Percentiles rank a stretch among this genome's conserved stretches.
phyloP scores from a whole-genome alignment of 2,797 vertebrate genomes.

The Cryptoprocta ferox region DNA sequence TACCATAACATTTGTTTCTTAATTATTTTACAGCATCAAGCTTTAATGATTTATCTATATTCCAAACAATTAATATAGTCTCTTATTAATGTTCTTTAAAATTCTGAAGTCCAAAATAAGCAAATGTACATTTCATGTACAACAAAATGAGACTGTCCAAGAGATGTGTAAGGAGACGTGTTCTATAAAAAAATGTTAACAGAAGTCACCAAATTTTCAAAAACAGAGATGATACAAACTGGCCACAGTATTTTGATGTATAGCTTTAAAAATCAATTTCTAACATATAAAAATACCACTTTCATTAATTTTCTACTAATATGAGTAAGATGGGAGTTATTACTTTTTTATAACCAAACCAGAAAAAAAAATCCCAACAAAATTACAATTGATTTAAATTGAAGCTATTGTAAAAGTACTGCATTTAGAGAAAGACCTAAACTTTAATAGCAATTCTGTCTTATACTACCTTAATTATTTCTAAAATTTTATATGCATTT shows the following conservation, averaged over 20 bases:
- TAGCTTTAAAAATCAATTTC: conserved; percentile 1
- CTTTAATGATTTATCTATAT: conserved; percentile 64
- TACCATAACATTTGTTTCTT: conserved; percentile 56
- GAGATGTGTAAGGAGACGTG: not conserved
- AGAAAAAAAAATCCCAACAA: not conserved
- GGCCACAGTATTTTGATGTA: conserved; percentile 53
- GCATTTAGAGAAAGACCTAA: conserved; percentile 5
- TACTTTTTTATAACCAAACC: not conserved
- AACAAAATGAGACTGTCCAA: not conserved
- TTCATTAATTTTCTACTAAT: conserved; percentile 37
- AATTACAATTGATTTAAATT: not conserved
- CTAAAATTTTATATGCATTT: conserved; percentile 19
- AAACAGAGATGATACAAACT: conserved; percentile 62
- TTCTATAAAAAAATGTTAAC: too few relatives aligned
- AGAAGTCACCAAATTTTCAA: not conserved
- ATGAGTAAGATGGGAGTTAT: not conserved
- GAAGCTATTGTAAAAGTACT: not conserved
- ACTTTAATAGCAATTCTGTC: not conserved
- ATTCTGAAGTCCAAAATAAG: conserved; percentile 56
- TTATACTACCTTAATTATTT: conserved; percentile 33
- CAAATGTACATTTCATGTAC: conserved; percentile 41
- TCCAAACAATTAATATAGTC: conserved; percentile 69
- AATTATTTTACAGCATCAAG: conserved; percentile 59
- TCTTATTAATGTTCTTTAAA: conserved; percentile 26
- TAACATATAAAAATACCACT: conserved; percentile 43